Conservation (phyloP, 2,797 vertebrate species). For the Pseudomugil gertrudae region DNA sequence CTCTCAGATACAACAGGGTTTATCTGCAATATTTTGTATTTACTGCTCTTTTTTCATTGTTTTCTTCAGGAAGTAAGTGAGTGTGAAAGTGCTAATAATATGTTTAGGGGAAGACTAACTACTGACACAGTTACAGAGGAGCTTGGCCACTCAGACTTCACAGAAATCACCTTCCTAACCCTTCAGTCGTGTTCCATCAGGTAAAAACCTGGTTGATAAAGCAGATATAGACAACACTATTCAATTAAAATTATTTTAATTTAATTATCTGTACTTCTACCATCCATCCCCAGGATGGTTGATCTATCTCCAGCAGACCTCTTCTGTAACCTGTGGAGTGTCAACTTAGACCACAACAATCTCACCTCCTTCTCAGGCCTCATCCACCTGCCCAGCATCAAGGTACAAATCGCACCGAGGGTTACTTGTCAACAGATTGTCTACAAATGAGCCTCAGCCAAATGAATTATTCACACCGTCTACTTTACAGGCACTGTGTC, state of each 20-base stretch:
- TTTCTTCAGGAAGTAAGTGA: slow-evolving; percentile 82
- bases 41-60: slow-evolving; percentile 11
- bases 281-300: slow-evolving; percentile 73
- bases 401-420: slow-evolving; percentile 68
- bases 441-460: neutral
- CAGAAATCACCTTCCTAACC: slow-evolving; percentile 82
- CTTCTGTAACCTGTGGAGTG: slow-evolving; percentile 78
- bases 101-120: slow-evolving; percentile 88
- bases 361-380: slow-evolving; percentile 88
- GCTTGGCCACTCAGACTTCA: slow-evolving; percentile 86
- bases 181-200: slow-evolving; percentile 86
- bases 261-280: neutral
- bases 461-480: slow-evolving; percentile 8
- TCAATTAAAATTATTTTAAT: neutral
- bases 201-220: slow-evolving; percentile 61
- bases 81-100: slow-evolving; percentile 86
- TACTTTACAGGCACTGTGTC: slow-evolving; percentile 79
- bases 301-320: slow-evolving; percentile 83
- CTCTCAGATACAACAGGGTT: neutral
- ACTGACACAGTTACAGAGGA: slow-evolving; percentile 89
- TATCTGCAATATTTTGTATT: neutral
- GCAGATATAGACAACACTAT: neutral
- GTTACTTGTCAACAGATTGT: neutral
- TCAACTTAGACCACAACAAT: slow-evolving; percentile 88
- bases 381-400: slow-evolving; percentile 86